Base-by-base conservation (phyloP, 2,888 invertebrate genomes). In the Pachliopta kotzebuea region DNA sequence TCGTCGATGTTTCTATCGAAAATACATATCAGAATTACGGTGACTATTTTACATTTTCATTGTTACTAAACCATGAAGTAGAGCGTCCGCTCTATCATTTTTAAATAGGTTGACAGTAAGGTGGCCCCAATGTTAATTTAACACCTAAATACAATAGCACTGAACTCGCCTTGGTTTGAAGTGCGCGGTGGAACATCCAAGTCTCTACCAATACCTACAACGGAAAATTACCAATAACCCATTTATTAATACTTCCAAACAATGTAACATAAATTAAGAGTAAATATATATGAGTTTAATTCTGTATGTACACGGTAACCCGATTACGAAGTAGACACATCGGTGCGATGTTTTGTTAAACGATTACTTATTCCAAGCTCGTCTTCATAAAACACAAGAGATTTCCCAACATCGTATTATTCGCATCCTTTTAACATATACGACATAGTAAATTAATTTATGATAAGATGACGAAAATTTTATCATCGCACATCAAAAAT, bases 271-370 rank as follows among this genome's bases (percentile, higher is more conserved):
- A 45, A 45, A n/a, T 14, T 21, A 9, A 52, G n/a, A 21, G 9
- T 11, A 20, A 26, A 26, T 52, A 52, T 53, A 29, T 45, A 29
- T 29, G 20, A 53, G 21, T 58, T 54, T 58, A 29, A 63, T 49
- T 45, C 31, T 59, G 20, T 9, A 45, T 26, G 53, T 55, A 59
- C 54, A 31, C 31, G 23, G n/a, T 20, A 56, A 62, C 31, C 62
- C 59, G 63, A 54, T 63, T 63, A 62, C 49, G 18, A 18, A 23
- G 23, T 37, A 62, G 56, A 56, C 56, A 62, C 18, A 18, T 56
- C 31, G 18, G 45, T 45, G 50, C 50, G 21, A 56, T 62, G 62
- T 57, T 56, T 56, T 52, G 56, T 52, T 50, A 50, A 52, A 62
- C 31, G 7, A 52, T 62, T 56, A 62, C 50, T 52, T 62, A 26